A percentile compares a stretch with the other conserved stretches of the same genome.
These are phyloP conservation scores for Hydriomena furcata DNA, from an alignment of 2,888 invertebrate species.

Conservation along the genomic window DNA sequence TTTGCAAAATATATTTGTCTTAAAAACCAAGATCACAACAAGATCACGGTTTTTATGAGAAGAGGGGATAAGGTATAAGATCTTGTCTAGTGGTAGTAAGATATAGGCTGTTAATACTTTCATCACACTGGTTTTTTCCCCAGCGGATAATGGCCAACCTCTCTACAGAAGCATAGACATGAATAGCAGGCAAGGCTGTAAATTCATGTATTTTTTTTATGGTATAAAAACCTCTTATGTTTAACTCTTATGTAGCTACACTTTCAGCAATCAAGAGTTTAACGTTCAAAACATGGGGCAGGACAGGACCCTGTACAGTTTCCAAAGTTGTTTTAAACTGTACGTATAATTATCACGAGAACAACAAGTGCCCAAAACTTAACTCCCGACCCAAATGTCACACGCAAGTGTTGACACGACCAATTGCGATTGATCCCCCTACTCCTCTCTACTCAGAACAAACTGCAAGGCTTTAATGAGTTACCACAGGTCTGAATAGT, in stretches of 20 bases:
- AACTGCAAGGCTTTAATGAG: constrained; percentile 38
- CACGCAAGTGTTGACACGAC: constrained; percentile 48
- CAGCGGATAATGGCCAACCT: too few species aligned
- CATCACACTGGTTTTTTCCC: too few species aligned
- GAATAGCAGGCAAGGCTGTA: too few species aligned
- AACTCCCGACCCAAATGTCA: constrained; percentile 43
- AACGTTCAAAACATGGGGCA: not conserved
- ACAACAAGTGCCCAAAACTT: constrained; percentile 35
- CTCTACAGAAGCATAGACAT: too few species aligned
- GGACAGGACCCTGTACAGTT: constrained; percentile 17
- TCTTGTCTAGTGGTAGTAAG: too few species aligned
- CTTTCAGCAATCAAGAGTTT: constrained; percentile 12
- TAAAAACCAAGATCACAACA: not conserved
- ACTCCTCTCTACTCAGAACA: constrained; percentile 11
- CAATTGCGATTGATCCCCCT: constrained; percentile 39
- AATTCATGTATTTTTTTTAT: too few species aligned
- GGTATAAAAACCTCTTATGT: too few species aligned
- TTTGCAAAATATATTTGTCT: not conserved
- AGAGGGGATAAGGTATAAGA: too few species aligned
- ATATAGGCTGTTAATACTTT: too few species aligned
- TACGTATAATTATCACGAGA: constrained; percentile 40
- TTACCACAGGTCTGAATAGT: constrained; percentile 38
- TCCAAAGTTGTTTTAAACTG: constrained; percentile 22
- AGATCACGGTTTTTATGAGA: not conserved
- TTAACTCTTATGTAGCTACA: not conserved